These are phyloP conservation scores for Halcyon badia DNA, from an alignment of 2,797 vertebrate species.

Conservation along the genomic window DNA sequence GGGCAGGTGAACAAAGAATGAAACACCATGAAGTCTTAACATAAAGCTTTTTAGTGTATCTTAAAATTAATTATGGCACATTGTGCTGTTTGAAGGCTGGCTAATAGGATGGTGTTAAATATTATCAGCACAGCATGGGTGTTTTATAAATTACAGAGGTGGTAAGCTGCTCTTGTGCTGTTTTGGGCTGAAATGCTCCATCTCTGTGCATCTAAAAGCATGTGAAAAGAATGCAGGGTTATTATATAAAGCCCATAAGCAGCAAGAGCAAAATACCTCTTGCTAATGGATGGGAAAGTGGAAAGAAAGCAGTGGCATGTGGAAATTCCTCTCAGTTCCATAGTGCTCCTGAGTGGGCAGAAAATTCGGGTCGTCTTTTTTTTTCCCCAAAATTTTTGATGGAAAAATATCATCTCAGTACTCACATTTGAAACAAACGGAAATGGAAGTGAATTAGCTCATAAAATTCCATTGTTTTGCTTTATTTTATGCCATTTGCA, in stretches of 20 bases:
- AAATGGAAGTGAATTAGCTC: background rate
- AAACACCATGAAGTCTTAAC: background rate
- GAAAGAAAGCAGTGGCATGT: background rate
- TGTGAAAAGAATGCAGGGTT: too few species aligned
- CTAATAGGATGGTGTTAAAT: background rate
- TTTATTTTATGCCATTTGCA: background rate
- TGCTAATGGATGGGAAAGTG: background rate
- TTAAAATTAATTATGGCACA: background rate
- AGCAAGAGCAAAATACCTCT: background rate
- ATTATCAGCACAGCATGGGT: background rate
- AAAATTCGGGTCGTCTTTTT: background rate
- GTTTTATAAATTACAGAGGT: background rate
- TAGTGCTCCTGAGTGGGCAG: background rate
- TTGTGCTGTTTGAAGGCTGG: background rate
- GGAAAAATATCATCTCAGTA: background rate
- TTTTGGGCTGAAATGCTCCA: background rate
- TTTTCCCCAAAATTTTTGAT: background rate
- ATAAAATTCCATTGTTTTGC: background rate
- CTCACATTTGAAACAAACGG: background rate
- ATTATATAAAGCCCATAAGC: background rate
- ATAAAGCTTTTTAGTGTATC: background rate
- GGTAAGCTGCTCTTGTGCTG: accelerated
- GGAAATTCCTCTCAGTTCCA: background rate
- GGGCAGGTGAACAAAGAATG: background rate
- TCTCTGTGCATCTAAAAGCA: background rate